phyloP scores from a whole-genome alignment of 2,113 vertebrate species.

The Hydropotes inermis region DNA sequence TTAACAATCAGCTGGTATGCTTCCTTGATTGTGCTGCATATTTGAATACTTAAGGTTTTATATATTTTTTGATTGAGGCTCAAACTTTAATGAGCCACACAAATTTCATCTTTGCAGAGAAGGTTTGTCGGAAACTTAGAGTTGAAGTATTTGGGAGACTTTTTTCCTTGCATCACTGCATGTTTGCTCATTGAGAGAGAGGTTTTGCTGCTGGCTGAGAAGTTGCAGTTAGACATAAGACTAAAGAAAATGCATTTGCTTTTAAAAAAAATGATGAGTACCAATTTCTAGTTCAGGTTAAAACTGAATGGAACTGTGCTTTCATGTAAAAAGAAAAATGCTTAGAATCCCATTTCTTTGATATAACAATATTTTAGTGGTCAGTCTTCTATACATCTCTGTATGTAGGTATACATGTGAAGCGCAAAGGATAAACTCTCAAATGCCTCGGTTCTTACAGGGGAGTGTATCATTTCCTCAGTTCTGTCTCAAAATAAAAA shows the following conservation, averaged over 20 bases:
- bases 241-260: neutral
- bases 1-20: slow-evolving; percentile 42
- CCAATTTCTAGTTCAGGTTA: neutral
- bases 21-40: slow-evolving; percentile 62
- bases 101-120: slow-evolving; percentile 23
- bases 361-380: neutral
- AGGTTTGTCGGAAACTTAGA: neutral
- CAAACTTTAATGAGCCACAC: slow-evolving; percentile 37
- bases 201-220: neutral
- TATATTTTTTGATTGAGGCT: slow-evolving; percentile 57
- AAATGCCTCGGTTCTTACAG: neutral
- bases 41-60: slow-evolving; percentile 51
- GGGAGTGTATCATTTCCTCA: neutral
- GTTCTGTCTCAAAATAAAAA: neutral
- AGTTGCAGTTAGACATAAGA: neutral
- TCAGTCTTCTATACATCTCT: neutral
- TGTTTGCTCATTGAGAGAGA: neutral
- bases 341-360: neutral
- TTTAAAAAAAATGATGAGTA: neutral
- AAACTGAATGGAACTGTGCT: neutral
- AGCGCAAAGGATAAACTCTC: neutral
- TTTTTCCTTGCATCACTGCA: neutral
- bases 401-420: neutral
- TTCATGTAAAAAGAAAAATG: neutral
- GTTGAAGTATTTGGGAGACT: neutral